Percentiles rank a stretch among this genome's conserved stretches.
Conservation (phyloP, 2,888 invertebrate genomes). For the Amphiduros pacificus region DNA sequence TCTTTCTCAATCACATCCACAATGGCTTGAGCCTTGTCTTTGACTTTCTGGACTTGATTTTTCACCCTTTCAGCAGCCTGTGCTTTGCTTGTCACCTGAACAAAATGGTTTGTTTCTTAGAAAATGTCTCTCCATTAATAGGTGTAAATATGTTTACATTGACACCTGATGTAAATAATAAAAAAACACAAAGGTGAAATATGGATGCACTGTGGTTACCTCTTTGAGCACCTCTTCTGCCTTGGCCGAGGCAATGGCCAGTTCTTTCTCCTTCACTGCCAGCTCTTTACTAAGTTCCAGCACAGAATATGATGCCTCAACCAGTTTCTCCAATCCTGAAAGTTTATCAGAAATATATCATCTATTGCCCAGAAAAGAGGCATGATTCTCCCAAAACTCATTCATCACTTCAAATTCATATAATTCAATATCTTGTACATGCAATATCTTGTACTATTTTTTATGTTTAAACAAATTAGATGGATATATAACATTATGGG, state of each 20-base stretch:
- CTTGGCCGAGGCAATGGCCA: slow-evolving; percentile 76
- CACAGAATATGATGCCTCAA: slow-evolving; percentile 66
- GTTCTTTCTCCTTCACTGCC: slow-evolving; percentile 80
- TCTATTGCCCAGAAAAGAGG: background rate
- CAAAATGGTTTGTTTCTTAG: too few species aligned
- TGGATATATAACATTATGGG: too few species aligned
- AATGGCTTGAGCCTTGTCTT: slow-evolving; percentile 60
- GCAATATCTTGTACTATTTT: too few species aligned
- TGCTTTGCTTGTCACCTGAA: slow-evolving; percentile 52
- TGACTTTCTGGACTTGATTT: slow-evolving; percentile 60
- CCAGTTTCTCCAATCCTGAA: slow-evolving; percentile 56
- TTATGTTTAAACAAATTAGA: too few species aligned
- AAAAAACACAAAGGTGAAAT: too few species aligned
- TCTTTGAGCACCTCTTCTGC: slow-evolving; percentile 69
- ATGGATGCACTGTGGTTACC: too few species aligned
- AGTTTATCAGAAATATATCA: too few species aligned
- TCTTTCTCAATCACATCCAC: slow-evolving; percentile 57
- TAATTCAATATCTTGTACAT: too few species aligned
- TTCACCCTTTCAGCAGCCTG: slow-evolving; percentile 60
- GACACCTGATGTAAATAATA: too few species aligned
- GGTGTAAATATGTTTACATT: too few species aligned
- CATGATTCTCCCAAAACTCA: background rate
- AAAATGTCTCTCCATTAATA: too few species aligned
- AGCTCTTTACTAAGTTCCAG: slow-evolving; percentile 78
- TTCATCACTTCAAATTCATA: background rate